Evolutionary conservation across 2,797 vertebrate genomes (phyloP).

Genomic region (Syngnathus acus): DNA sequence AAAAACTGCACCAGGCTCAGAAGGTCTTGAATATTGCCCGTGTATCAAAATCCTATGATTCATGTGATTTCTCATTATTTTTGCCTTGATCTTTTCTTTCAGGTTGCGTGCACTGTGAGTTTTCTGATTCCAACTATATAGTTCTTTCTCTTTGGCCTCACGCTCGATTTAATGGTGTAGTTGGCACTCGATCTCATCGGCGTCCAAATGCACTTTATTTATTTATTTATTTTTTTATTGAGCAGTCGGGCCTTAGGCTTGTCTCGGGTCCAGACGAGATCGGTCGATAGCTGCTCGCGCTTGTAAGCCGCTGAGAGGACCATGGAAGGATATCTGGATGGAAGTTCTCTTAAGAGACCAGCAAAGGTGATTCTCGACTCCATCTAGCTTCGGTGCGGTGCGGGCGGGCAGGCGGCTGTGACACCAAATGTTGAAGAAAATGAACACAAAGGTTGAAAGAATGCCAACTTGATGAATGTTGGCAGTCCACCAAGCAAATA

Average conservation of each 20-base stretch:
- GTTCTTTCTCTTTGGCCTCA: background rate
- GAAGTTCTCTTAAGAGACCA: conserved; percentile 46
- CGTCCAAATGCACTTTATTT: background rate
- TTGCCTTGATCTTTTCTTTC: background rate
- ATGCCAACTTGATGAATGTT: conserved; percentile 32
- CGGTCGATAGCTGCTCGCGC: conserved; percentile 25
- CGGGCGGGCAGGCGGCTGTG: no score
- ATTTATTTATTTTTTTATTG: background rate
- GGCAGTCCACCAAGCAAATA: conserved; percentile 28
- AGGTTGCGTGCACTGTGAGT: background rate
- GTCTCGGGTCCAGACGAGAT: conserved; percentile 16
- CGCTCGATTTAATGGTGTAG: background rate
- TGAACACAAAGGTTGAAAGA: conserved; percentile 19
- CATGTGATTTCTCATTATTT: background rate
- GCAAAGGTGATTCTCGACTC: conserved; percentile 52
- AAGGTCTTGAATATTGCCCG: background rate
- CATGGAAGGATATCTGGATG: conserved; percentile 42
- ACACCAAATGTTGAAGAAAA: conserved; percentile 15
- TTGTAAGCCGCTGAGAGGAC: conserved; percentile 38
- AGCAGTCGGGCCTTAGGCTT: conserved; percentile 9
- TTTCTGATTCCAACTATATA: background rate
- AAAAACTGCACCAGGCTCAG: background rate
- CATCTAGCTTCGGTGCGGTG: no score
- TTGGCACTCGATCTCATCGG: background rate
- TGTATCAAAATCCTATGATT: background rate